Percentiles rank a stretch among this genome's conserved stretches.
These are phyloP conservation scores for Nyctereutes procyonoides DNA, from an alignment of 2,113 vertebrate genomes.

Conservation along the genomic window DNA sequence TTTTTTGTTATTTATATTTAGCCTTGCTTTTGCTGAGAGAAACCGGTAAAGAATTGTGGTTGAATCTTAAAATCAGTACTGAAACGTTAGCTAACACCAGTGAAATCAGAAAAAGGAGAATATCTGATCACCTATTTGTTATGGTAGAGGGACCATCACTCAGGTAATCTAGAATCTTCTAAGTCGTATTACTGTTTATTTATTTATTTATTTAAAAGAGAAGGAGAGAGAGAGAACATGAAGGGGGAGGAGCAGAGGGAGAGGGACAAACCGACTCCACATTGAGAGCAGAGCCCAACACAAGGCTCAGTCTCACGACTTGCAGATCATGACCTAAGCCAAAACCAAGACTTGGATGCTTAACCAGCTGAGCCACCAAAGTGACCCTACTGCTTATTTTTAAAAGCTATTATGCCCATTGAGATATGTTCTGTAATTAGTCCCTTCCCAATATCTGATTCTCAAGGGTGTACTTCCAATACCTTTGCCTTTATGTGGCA, in stretches of 20 bases:
- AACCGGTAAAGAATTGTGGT: neutral
- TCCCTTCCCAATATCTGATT: neutral
- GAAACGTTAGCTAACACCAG: neutral
- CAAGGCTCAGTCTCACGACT: neutral
- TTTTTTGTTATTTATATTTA: constrained; percentile 60
- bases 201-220: neutral
- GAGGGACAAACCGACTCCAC: neutral
- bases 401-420: neutral
- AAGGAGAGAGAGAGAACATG: too few species aligned
- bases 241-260: neutral
- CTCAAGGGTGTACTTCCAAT: neutral
- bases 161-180: neutral
- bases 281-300: neutral
- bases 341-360: neutral
- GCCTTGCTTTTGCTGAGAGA: neutral
- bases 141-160: neutral
- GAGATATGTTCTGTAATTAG: neutral
- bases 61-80: neutral
- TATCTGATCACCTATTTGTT: neutral
- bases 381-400: neutral
- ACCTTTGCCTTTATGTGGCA: neutral
- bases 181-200: neutral
- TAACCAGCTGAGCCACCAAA: neutral
- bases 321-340: neutral
- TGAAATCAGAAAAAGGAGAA: neutral